phyloP scores from a whole-genome alignment of 2,888 invertebrate genomes.

The Cyclophora albipunctata region DNA sequence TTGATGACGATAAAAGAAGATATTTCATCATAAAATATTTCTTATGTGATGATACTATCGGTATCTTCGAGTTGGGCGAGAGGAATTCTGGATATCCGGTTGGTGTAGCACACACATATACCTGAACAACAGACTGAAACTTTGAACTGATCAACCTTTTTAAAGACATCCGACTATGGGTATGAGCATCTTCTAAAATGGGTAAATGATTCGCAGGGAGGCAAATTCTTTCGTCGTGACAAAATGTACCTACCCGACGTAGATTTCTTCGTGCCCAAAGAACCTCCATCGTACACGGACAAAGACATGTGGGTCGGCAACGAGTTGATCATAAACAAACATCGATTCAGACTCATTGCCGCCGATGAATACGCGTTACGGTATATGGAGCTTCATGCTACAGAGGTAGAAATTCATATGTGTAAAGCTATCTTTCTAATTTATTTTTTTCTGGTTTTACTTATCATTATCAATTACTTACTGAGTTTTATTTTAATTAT shows the following conservation, averaged over 20 bases:
- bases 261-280: slow-evolving; percentile 80
- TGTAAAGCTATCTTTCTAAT: too few species aligned
- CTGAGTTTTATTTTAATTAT: too few species aligned
- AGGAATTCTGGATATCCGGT: slow-evolving; percentile 81
- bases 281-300: slow-evolving; percentile 84
- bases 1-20: slow-evolving; percentile 78
- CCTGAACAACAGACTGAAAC: too few species aligned
- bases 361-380: slow-evolving; percentile 91
- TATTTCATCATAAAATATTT: slow-evolving; percentile 88
- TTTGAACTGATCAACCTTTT: too few species aligned
- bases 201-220: slow-evolving; percentile 46
- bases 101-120: slow-evolving; percentile 3
- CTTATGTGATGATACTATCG: slow-evolving; percentile 88
- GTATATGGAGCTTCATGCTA: slow-evolving; percentile 88
- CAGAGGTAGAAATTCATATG: slow-evolving; percentile 71
- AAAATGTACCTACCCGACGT: slow-evolving; percentile 84
- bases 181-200: too few species aligned
- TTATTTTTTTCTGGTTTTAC: too few species aligned
- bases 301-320: slow-evolving; percentile 91
- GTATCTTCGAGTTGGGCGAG: slow-evolving; percentile 84
- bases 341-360: slow-evolving; percentile 83
- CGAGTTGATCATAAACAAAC: slow-evolving; percentile 83
- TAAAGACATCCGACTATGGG: too few species aligned
- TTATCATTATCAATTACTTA: too few species aligned
- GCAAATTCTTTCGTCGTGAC: slow-evolving; percentile 80